phyloP scores from a whole-genome alignment of 2,113 vertebrate species.

The Ameiurus melas region DNA sequence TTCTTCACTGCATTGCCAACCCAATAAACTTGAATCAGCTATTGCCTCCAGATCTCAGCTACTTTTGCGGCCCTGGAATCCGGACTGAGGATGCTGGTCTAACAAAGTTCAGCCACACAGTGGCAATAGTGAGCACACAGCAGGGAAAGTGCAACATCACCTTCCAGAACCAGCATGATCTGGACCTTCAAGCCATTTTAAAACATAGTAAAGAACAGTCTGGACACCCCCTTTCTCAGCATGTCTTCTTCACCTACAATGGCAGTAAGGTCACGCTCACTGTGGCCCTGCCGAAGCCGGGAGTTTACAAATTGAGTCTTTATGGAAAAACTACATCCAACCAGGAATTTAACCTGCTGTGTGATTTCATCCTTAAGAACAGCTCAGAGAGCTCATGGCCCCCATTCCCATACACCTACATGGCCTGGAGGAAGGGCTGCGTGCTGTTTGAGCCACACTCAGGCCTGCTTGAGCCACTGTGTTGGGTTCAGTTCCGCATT shows the following conservation, averaged over 20 bases:
- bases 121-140: constrained; percentile 58
- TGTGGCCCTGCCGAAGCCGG: constrained; percentile 40
- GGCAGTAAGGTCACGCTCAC: constrained; percentile 58
- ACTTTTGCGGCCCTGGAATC: constrained; percentile 58
- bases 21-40: constrained; percentile 60
- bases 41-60: constrained; percentile 60
- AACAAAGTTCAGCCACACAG: constrained; percentile 57
- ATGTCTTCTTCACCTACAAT: constrained; percentile 60
- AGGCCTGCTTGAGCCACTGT: constrained; percentile 58
- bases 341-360: constrained; percentile 56
- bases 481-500: constrained; percentile 61
- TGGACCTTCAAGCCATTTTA: constrained; percentile 41
- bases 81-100: constrained; percentile 53
- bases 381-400: constrained; percentile 35
- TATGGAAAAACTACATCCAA: constrained; percentile 45
- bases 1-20: constrained; percentile 53
- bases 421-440: constrained; percentile 57
- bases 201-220: constrained; percentile 29
- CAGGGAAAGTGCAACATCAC: constrained; percentile 67
- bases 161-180: constrained; percentile 50
- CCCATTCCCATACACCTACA: constrained; percentile 62
- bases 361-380: constrained; percentile 57
- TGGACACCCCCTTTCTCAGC: constrained; percentile 46
- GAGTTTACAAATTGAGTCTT: constrained; percentile 60
- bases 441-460: constrained; percentile 60